Evolutionary conservation across 2,797 vertebrate species (phyloP).

Genomic region (Gallinago stenura): DNA sequence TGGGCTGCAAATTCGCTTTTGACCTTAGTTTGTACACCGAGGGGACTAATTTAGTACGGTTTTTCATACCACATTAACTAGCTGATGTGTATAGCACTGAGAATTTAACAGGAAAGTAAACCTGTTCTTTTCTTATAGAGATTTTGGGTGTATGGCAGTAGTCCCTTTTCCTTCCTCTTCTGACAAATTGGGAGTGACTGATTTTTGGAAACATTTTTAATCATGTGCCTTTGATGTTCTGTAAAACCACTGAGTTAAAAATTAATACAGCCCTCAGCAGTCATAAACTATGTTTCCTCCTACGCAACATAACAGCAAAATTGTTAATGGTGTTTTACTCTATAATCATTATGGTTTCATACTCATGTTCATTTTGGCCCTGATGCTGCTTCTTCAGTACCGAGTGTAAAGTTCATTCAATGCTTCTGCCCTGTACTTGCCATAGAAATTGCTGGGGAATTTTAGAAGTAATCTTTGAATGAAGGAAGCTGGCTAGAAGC

Average conservation of each 20-base stretch:
- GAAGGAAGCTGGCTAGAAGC: neutral
- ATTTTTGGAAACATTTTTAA: slow-evolving; percentile 48
- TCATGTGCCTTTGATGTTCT: slow-evolving; percentile 50
- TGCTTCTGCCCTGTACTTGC: neutral
- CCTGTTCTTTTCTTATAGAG: neutral
- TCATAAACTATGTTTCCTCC: slow-evolving; percentile 36
- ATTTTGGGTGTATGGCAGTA: neutral
- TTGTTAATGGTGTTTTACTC: slow-evolving; percentile 39
- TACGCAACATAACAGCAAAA: slow-evolving; percentile 41
- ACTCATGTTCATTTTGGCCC: slow-evolving; percentile 23
- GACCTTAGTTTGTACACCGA: slow-evolving; percentile 14
- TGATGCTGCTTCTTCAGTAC: slow-evolving; percentile 1
- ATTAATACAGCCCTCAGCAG: slow-evolving; percentile 20
- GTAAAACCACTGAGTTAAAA: slow-evolving; percentile 54
- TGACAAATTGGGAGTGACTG: slow-evolving; percentile 29
- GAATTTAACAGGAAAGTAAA: slow-evolving; percentile 9
- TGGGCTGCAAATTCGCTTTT: slow-evolving; percentile 27
- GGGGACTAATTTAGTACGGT: slow-evolving; percentile 53
- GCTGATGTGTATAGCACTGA: neutral
- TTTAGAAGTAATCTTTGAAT: neutral
- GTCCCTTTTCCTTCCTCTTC: neutral
- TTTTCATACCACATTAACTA: neutral
- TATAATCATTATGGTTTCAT: neutral
- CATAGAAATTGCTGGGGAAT: neutral
- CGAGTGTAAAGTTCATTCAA: neutral